These are phyloP conservation scores for Tachycineta bicolor DNA, from an alignment of 2,113 vertebrate species.

Conservation along the genomic window DNA sequence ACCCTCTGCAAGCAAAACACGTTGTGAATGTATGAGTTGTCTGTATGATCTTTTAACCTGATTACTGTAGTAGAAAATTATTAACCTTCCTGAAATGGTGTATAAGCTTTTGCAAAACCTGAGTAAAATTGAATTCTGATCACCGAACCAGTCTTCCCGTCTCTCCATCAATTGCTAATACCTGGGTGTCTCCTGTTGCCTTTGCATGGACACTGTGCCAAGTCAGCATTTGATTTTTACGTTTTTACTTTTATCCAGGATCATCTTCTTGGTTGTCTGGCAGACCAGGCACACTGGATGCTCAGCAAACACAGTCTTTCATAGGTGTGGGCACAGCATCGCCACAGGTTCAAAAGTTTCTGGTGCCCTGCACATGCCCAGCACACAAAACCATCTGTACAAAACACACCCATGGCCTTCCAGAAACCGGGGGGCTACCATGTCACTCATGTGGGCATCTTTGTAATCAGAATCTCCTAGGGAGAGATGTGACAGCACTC, in stretches of 20 bases:
- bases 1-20: no score
- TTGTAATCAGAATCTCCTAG: not conserved
- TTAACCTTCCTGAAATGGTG: no score
- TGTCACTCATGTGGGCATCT: rapidly evolving
- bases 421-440: not conserved
- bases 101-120: no score
- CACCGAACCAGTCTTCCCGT: no score
- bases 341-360: rapidly evolving
- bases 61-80: no score
- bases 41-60: no score
- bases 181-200: not conserved
- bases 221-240: not conserved
- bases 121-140: no score
- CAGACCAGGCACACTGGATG: not conserved
- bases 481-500: not conserved
- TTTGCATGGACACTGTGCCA: not conserved
- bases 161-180: no score
- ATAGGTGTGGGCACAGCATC: rapidly evolving
- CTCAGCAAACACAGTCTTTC: not conserved
- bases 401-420: rapidly evolving
- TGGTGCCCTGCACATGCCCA: rapidly evolving
- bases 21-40: no score
- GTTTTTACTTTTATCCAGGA: not conserved
- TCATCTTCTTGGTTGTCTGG: not conserved
- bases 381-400: not conserved